Base-by-base conservation (phyloP, 37 sponge, comb jelly and placozoan genomes). In the Ephydatia muelleri region DNA sequence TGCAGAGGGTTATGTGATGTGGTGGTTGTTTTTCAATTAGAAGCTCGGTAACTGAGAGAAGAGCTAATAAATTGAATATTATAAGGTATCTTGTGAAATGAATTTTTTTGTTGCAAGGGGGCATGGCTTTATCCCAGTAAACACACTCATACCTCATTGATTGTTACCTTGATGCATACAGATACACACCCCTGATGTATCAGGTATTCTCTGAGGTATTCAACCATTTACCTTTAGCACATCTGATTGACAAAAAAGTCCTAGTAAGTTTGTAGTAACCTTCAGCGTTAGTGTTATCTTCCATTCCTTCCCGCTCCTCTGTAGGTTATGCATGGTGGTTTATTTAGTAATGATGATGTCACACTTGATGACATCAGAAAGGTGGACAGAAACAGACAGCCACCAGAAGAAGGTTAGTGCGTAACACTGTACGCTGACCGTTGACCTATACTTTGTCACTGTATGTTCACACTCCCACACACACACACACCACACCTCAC, bases 141-240 rank as follows among this genome's bases (percentile, higher is more conserved):
- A n/a, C n/a, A n/a, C n/a, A n/a, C n/a, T n/a, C n/a, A n/a, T n/a
- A n/a, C n/a, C n/a, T n/a, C n/a, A n/a, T n/a, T n/a, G n/a, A n/a
- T n/a, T n/a, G n/a, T 5, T 11, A 11, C 70, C 30, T 27, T 69
- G 70, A 69, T 5, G 3, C 30, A 69, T 29, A 8, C 29, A 87
- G 78, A 78, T 97, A 98, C 73, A 83, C 88, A 35, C 48, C 90
- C 2, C 70, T 84, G 32, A 96, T 99, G 99, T 72, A 64, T 64
- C 95, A 99, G 1, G 79, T 99, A 39, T 99, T 99, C 83, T 91
- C 97, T 1, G 99, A 99, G 80, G 82, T 99, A 21, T 99, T 92
- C 90, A 96, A 99, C 87, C 93, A 91, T 87, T 76, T 99, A 47
- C 99, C 99, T 5, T 81, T 99, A 77, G 93, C 94, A 9, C 97